These are phyloP conservation scores for Drosophila busckii DNA, from an alignment of 1,140 invertebrate genomes.

Conservation along the genomic window DNA sequence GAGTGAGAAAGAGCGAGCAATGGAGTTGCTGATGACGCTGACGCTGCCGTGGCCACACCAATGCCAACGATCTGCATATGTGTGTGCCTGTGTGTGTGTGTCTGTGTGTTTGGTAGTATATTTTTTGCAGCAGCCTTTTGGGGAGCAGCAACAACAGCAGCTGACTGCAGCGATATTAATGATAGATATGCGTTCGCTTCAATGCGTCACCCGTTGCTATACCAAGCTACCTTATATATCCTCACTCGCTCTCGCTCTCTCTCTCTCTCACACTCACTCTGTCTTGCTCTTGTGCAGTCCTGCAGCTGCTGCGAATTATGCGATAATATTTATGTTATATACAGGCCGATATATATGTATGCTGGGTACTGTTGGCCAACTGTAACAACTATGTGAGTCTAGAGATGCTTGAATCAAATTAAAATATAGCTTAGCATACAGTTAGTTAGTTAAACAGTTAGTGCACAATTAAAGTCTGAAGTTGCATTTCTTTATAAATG, in stretches of 20 bases:
- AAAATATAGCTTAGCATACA: too few relatives aligned
- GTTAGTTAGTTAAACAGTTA: too few relatives aligned
- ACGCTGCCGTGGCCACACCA: slow-evolving; percentile 24
- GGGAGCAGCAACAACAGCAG: slow-evolving; percentile 66
- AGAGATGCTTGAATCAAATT: too few relatives aligned
- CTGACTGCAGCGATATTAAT: slow-evolving; percentile 75
- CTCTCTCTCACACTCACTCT: slow-evolving; percentile 1
- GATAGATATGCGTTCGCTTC: slow-evolving; percentile 73
- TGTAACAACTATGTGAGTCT: too few relatives aligned
- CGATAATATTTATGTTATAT: slow-evolving; percentile 56
- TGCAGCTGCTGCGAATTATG: slow-evolving; percentile 43
- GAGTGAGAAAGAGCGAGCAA: background rate
- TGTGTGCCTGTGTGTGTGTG: slow-evolving; percentile 15
- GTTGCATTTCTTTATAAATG: too few relatives aligned
- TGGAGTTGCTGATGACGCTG: too few relatives aligned
- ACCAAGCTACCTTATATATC: background rate
- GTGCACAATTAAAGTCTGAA: too few relatives aligned
- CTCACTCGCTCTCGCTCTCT: background rate
- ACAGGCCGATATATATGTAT: background rate
- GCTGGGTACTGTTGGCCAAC: too few relatives aligned
- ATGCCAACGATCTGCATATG: slow-evolving; percentile 24
- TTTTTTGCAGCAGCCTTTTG: slow-evolving; percentile 28
- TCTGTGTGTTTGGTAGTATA: slow-evolving; percentile 20
- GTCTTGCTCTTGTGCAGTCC: too few relatives aligned
- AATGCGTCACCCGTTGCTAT: slow-evolving; percentile 44